Base-by-base conservation (phyloP, 1,140 invertebrate species). In the Hestina assimilis region DNA sequence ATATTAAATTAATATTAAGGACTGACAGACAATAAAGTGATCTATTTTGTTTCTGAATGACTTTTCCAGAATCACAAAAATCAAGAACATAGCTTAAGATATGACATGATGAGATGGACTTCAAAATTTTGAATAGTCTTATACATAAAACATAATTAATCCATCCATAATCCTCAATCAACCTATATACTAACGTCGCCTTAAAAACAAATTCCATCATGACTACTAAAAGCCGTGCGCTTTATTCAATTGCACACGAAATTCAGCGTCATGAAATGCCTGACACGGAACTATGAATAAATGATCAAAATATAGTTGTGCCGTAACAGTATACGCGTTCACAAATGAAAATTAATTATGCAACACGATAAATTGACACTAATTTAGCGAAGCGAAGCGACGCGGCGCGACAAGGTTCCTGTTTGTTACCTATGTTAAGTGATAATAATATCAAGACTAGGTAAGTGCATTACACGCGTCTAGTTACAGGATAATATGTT, bases 271-370 rank as follows among this genome's bases (percentile, higher is more conserved):
- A 58, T 58, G 55, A 58, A 58, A 58, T 58, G 46, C 55, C 55
- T 58, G 55, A 58, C 57, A 66, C 69, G 66, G 69, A 72, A 55
- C 28, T 59, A 78, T 83, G 82, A 79, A 85, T 85, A 79, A 79
- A 73, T 83, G 59, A 85, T 79, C 66, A 64, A 76, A 78, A 78
- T 75, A 80, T 81, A 79, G 72, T 83, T 74, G 72, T 70, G 59
- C 52, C 58, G 52, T 79, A 76, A 79, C 71, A 46, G 61, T 64
- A 68, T 73, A 70, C 69, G 61, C 60, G 69, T 61, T 67, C 72
- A 75, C 78, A 79, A 85, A 85, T 85, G 82, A 83, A 81, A 85
- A 82, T 85, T 81, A 85, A 85, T 79, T 81, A 85, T 85, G 78
- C 73, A 85, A 69, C 43, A 59, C 67, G 68, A 76, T 81, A 81